phyloP scores from a whole-genome alignment of 2,797 vertebrate species.

The Siniperca undulata region DNA sequence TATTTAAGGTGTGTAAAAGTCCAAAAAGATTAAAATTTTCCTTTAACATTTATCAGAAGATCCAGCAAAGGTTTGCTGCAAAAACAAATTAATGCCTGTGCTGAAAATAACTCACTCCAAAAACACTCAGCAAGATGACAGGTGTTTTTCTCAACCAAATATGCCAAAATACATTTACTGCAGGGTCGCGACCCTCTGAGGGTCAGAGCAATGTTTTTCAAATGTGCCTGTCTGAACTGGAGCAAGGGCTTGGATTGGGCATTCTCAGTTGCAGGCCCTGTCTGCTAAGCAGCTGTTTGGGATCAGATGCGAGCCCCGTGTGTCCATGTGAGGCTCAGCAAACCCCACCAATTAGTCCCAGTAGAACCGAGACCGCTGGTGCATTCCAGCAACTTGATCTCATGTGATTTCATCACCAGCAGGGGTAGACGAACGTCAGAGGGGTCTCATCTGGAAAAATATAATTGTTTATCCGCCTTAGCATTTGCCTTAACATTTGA shows the following conservation, averaged over 20 bases:
- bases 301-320: constrained; percentile 76
- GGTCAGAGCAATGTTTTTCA: constrained; percentile 80
- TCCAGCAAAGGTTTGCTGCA: neutral
- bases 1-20: neutral
- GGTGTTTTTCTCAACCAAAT: constrained; percentile 63
- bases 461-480: constrained; percentile 68
- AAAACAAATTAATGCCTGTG: constrained; percentile 22
- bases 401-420: constrained; percentile 77
- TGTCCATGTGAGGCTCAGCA: constrained; percentile 76
- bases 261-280: constrained; percentile 67
- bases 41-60: neutral
- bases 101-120: constrained; percentile 66
- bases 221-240: constrained; percentile 75
- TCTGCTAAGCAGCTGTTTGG: constrained; percentile 82
- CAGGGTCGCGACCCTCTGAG: constrained; percentile 66
- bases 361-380: constrained; percentile 74
- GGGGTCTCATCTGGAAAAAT: constrained; percentile 73
- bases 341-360: constrained; percentile 80
- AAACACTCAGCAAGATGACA: constrained; percentile 56
- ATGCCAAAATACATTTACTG: constrained; percentile 65
- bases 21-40: neutral
- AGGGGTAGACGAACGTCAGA: constrained; percentile 57
- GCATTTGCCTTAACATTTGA: constrained; percentile 34
- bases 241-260: constrained; percentile 46
- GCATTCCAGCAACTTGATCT: constrained; percentile 84